These are phyloP conservation scores for Dasyornis broadbenti DNA, from an alignment of 2,113 vertebrate genomes.

Conservation along the genomic window DNA sequence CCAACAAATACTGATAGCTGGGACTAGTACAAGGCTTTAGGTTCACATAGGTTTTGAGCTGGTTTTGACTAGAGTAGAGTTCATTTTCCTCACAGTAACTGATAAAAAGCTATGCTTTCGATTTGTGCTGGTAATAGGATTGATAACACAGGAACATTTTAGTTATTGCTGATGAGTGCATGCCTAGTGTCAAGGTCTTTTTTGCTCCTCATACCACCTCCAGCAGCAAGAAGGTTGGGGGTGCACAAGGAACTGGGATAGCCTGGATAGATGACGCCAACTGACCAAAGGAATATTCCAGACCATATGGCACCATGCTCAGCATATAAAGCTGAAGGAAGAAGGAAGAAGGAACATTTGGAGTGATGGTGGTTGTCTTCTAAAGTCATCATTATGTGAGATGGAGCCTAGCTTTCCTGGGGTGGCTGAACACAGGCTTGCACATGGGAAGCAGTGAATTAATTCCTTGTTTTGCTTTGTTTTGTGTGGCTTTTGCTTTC, in stretches of 20 bases:
- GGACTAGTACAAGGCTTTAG: neutral
- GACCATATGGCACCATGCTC: neutral
- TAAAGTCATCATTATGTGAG: neutral
- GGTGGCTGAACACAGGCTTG: neutral
- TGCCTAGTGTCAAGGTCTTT: neutral
- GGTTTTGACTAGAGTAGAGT: neutral
- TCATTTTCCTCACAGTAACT: neutral
- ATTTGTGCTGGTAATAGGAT: neutral
- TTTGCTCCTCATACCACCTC: rapidly evolving
- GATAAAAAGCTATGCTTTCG: neutral
- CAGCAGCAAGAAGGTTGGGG: neutral
- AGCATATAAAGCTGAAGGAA: neutral
- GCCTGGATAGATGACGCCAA: neutral
- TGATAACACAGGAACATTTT: neutral
- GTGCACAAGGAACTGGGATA: neutral
- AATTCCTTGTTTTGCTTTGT: neutral
- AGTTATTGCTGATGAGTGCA: neutral
- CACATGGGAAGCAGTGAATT: neutral
- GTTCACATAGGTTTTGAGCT: neutral
- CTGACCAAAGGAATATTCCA: neutral
- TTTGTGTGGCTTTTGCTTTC: neutral
- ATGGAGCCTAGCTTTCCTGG: neutral
- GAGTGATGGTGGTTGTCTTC: neutral
- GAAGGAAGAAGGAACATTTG: neutral
- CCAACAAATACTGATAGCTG: neutral